Conservation (phyloP, 2,888 invertebrate species). For the Ethmia dodecea region DNA sequence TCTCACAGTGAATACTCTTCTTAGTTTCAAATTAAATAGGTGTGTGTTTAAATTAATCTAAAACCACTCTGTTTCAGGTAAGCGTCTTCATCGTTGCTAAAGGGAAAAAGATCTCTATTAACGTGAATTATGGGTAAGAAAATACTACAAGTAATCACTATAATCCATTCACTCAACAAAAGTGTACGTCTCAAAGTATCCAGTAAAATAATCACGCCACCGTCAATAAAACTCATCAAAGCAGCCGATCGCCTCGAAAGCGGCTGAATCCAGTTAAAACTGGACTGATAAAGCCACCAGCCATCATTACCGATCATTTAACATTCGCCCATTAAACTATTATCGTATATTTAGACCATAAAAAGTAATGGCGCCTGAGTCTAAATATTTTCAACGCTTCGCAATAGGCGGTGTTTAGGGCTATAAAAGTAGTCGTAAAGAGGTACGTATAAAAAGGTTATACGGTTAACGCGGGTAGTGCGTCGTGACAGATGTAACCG, state of each 20-base stretch:
- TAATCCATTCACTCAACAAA: too few relatives aligned
- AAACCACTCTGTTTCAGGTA: too few relatives aligned
- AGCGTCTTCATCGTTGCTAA: too few relatives aligned
- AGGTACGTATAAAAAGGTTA: conserved; percentile 34
- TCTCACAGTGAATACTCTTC: too few relatives aligned
- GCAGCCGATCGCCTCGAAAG: conserved; percentile 26
- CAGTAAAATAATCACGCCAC: conserved; percentile 4
- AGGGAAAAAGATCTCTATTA: too few relatives aligned
- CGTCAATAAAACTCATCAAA: conserved; percentile 44
- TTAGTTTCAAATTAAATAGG: too few relatives aligned
- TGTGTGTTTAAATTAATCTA: too few relatives aligned
- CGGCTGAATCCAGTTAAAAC: conserved; percentile 29
- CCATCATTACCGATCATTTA: conserved; percentile 32
- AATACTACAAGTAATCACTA: too few relatives aligned
- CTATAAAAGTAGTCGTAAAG: conserved; percentile 32
- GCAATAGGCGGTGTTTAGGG: conserved; percentile 37
- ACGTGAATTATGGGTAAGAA: too few relatives aligned
- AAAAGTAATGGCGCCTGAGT: conserved; percentile 48
- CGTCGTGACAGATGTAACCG: conserved; percentile 39
- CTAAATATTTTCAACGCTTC: conserved; percentile 61
- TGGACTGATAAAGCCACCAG: conserved; percentile 44
- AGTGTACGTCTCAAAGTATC: not conserved
- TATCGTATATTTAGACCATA: conserved; percentile 53
- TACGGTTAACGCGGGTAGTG: conserved; percentile 3
- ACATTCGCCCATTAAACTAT: conserved; percentile 49